Evolutionary conservation across 2,888 invertebrate species (phyloP), one percentile per base, ranked within the genome.

Genomic region (Leucophenga maculata): DNA sequence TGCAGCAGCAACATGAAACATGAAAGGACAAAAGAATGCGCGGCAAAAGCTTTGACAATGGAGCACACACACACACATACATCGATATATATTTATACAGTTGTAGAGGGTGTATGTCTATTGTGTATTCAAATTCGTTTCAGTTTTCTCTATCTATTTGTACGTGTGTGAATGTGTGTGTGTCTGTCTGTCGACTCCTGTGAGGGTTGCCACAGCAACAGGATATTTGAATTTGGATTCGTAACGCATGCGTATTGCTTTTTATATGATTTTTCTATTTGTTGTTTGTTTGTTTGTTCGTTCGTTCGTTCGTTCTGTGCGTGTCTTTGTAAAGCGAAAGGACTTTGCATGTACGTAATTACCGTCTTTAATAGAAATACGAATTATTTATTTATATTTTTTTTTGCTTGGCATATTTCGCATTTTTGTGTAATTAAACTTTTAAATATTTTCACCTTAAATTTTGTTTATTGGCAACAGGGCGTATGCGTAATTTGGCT

Each of bases 141-240:
- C 39, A 39, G 39, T 39, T 39, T 39, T 39, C 39, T 39, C 39
- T 39, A 39, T 39, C 39, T 11, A 39, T 26, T 26, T 69, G 69
- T 62, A 67, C 48, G 69, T 75, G 69, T 66, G 48, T 57, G 20
- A 55, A 50, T 54, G 16, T 69, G 46, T 66, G 60, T 62, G 46
- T 55, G 52, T 70, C 70, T 69, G 67, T 68, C 67, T 70, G 71
- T 46, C 57, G 68, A 73, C 72, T 54, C 72, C 67, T 76, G 62
- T 77, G 75, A 77, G 85, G 83, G 86, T 85, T 86, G 85, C 86
- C 85, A 78, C 84, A 82, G 86, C 83, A 86, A 84, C 83, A 83
- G 77, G 77, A 86, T 78, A 83, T 82, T 39, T 39, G 39, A 39
- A 39, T 39, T 39, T 39, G 39, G 3, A 78, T 31, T 44, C 22